phyloP scores from a whole-genome alignment of 2,797 vertebrate genomes.

The Dallia pectoralis region DNA sequence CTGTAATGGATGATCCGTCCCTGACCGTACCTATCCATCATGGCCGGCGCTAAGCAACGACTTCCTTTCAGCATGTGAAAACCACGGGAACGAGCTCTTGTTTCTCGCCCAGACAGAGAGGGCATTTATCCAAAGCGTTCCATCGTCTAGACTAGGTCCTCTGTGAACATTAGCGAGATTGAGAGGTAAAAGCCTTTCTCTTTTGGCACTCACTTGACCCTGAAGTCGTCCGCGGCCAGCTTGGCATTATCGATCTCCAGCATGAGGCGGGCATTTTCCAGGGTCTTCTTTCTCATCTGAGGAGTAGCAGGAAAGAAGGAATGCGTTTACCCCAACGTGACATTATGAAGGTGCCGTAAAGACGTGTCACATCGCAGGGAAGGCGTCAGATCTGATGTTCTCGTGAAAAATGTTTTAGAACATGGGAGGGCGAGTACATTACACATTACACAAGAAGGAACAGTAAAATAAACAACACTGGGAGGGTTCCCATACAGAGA shows the following conservation, averaged over 20 bases:
- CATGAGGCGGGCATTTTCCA: conserved; percentile 78
- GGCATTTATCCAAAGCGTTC: conserved; percentile 62
- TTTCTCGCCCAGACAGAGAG: conserved; percentile 64
- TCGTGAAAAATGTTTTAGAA: neutral
- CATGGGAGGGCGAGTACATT: neutral
- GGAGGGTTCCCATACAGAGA: no score
- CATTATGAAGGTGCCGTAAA: neutral
- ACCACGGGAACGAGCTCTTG: conserved; percentile 61
- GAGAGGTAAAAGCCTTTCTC: conserved; percentile 39
- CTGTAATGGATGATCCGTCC: conserved; percentile 21
- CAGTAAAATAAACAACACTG: neutral
- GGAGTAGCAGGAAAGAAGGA: neutral
- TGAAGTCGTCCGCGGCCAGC: conserved; percentile 81
- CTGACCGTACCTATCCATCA: conserved; percentile 47
- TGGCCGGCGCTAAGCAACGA: conserved; percentile 14
- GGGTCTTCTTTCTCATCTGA: conserved; percentile 73
- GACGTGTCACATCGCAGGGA: neutral
- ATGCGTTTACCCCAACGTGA: neutral
- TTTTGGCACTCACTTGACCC: conserved; percentile 76
- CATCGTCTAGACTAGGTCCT: conserved; percentile 57
- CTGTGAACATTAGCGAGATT: conserved; percentile 61
- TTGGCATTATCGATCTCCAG: conserved; percentile 82
- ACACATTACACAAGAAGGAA: neutral
- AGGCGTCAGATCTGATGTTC: neutral
- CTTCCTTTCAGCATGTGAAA: conserved; percentile 35